A percentile compares a stretch with the other conserved stretches of the same genome.
phyloP scores from a whole-genome alignment of 2,113 vertebrate genomes.

The Muntiacus muntjak region DNA sequence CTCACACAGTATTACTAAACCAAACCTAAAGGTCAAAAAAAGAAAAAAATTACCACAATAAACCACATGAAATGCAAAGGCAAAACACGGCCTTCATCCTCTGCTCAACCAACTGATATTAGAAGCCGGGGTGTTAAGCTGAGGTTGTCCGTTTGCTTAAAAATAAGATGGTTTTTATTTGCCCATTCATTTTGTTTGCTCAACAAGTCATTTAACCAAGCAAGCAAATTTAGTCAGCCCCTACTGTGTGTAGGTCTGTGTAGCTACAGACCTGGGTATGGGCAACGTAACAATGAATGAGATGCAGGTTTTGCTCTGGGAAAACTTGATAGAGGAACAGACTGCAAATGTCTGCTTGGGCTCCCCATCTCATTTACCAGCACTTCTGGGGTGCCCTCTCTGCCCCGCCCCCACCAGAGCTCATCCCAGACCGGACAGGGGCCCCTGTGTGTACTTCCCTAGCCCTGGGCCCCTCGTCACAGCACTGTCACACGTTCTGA shows the following conservation, averaged over 20 bases:
- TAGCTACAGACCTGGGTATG: neutral
- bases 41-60: neutral
- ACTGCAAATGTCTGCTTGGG: neutral
- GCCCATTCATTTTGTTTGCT: neutral
- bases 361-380: neutral
- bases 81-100: neutral
- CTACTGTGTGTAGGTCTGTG: too few species aligned
- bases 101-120: neutral
- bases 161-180: neutral
- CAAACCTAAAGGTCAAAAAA: neutral
- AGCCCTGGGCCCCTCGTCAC: neutral
- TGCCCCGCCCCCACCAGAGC: too few species aligned
- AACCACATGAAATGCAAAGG: neutral
- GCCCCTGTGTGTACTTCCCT: accelerated
- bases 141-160: neutral
- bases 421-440: neutral
- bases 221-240: neutral
- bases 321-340: neutral
- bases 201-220: neutral
- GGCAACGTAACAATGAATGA: too few species aligned
- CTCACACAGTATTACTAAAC: neutral
- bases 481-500: neutral
- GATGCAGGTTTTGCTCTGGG: neutral
- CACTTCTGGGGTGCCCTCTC: neutral
- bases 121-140: neutral